Percentiles rank a stretch among this genome's conserved stretches.
Conservation (phyloP, 1,140 invertebrate species). For the Zaprionus ornatus region DNA sequence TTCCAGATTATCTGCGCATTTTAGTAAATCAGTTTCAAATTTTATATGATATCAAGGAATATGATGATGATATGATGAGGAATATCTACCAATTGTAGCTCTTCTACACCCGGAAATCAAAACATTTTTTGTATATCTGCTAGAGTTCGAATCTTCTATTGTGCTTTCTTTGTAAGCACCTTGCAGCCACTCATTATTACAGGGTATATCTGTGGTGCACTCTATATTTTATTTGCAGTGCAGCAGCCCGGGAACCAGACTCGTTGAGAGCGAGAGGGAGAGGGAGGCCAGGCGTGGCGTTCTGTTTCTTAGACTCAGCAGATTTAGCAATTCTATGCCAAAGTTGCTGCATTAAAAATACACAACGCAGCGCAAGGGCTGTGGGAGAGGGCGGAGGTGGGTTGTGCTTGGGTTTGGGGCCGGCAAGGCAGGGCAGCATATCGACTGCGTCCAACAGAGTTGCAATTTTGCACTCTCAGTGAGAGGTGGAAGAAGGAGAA, state of each 20-base stretch:
- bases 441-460: conserved; percentile 55
- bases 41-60: too few species aligned
- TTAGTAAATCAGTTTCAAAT: too few species aligned
- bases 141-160: neutral
- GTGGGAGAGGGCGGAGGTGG: neutral
- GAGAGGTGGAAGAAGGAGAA: neutral
- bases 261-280: neutral
- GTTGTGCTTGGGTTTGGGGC: neutral
- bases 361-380: conserved; percentile 45
- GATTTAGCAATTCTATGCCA: conserved; percentile 80
- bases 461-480: conserved; percentile 57
- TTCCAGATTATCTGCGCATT: too few species aligned
- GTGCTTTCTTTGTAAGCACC: neutral
- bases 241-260: conserved; percentile 15
- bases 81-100: too few species aligned
- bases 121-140: too few species aligned
- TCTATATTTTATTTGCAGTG: conserved; percentile 75
- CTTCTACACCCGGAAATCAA: too few species aligned
- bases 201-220: conserved; percentile 59
- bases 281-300: conserved; percentile 14
- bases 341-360: conserved; percentile 80
- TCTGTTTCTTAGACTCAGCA: conserved; percentile 77
- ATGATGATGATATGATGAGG: too few species aligned
- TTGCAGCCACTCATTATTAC: conserved; percentile 12
- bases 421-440: neutral